phyloP scores from a whole-genome alignment of 2,888 invertebrate species.

The Harpalus rufipes region DNA sequence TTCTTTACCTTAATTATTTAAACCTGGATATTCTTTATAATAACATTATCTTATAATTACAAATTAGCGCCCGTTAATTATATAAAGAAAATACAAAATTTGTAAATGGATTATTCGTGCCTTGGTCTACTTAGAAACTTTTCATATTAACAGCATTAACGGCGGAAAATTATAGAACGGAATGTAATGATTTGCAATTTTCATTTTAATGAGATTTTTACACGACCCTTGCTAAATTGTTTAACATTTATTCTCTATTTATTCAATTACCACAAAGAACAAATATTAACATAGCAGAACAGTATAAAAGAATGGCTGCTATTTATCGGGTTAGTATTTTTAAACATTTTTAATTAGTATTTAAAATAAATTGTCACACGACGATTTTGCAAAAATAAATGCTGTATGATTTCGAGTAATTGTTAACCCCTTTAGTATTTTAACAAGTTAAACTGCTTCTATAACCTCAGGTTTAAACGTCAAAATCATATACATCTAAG shows the following conservation, averaged over 20 bases:
- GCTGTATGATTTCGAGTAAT: too few species aligned
- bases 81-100: conserved; percentile 23
- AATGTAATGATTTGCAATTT: neutral
- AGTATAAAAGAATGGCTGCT: too few species aligned
- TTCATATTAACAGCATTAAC: conserved; percentile 7
- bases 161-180: neutral
- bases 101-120: conserved; percentile 42
- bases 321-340: too few species aligned
- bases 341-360: too few species aligned
- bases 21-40: neutral
- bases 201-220: neutral
- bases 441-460: too few species aligned
- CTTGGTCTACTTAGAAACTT: conserved; percentile 30
- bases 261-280: too few species aligned
- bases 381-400: too few species aligned
- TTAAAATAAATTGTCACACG: too few species aligned
- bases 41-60: neutral
- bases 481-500: too few species aligned
- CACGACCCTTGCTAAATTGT: neutral
- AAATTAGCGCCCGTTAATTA: neutral
- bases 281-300: too few species aligned
- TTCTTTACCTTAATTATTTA: neutral
- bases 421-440: too few species aligned
- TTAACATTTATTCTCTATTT: neutral
- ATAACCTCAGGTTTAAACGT: too few species aligned